Percentiles rank a stretch among this genome's conserved stretches.
phyloP scores from a whole-genome alignment of 1,140 invertebrate genomes.

The Ditylenchus dipsaci region DNA sequence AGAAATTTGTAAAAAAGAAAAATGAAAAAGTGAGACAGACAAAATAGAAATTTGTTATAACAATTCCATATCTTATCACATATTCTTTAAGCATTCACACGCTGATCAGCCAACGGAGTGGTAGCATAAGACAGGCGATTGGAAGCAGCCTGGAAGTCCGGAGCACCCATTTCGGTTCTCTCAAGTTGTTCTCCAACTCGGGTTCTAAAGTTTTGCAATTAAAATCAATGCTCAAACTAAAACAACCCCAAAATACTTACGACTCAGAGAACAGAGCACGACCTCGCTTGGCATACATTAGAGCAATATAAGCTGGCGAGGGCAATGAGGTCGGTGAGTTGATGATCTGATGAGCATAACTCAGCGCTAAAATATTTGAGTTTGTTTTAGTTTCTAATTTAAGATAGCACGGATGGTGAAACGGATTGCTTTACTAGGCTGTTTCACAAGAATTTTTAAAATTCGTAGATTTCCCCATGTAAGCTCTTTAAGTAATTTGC shows the following conservation, averaged over 20 bases:
- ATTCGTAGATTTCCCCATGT: too few relatives aligned
- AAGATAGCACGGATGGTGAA: too few relatives aligned
- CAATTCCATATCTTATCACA: too few relatives aligned
- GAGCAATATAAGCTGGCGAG: conserved; percentile 30
- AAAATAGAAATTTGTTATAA: too few relatives aligned
- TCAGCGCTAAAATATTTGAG: conserved; percentile 11
- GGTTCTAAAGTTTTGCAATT: neutral
- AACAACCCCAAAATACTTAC: neutral
- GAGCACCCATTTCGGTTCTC: conserved; percentile 9
- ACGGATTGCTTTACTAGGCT: too few relatives aligned
- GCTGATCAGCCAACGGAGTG: conserved; percentile 24
- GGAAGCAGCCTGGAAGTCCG: conserved; percentile 22
- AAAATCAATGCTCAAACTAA: neutral
- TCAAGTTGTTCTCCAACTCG: neutral
- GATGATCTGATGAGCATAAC: conserved; percentile 33
- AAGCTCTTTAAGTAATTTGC: too few relatives aligned
- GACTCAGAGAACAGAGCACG: conserved; percentile 16
- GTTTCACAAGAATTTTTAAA: too few relatives aligned
- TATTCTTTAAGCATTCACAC: conserved; percentile 16
- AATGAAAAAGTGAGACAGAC: too few relatives aligned
- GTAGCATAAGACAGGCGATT: conserved; percentile 14
- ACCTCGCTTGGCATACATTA: conserved; percentile 33
- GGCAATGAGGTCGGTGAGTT: conserved; percentile 33
- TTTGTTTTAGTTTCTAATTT: too few relatives aligned
- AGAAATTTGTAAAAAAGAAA: too few relatives aligned